Base-by-base conservation (phyloP, 2,888 invertebrate genomes). In the Slavum lentiscoides region DNA sequence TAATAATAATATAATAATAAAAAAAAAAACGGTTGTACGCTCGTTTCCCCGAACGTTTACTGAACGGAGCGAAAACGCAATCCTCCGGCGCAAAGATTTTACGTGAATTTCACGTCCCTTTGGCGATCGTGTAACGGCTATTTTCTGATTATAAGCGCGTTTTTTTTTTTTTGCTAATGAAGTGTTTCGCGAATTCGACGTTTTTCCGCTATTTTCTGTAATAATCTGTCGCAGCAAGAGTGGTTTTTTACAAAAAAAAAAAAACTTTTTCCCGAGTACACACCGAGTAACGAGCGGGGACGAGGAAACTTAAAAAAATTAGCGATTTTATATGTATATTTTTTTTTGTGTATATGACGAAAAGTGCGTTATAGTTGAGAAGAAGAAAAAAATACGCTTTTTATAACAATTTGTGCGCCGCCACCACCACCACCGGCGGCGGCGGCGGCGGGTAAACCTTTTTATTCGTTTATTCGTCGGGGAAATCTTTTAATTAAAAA, bases 401-500 rank as follows among this genome's bases (percentile, higher is more conserved):
- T 30, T 30, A 30, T n/a, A n/a, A n/a, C n/a, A n/a, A n/a, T n/a
- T n/a, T n/a, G n/a, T n/a, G n/a, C n/a, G n/a, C n/a, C n/a, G n/a
- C n/a, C n/a, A n/a, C n/a, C n/a, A n/a, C n/a, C 30, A 30, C 30
- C 4, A 30, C 30, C 30, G 21, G 19, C 43, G 8, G 43, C 53
- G 30, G n/a, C 37, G 55, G 21, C n/a, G n/a, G n/a, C n/a, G n/a
- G 37, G 19, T 37, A 4, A 37, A 37, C 69, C 58, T 15, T 64
- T 74, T 39, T 74, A 55, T 74, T 74, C 64, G 23, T 55, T 64
- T 15, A n/a, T 17, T 55, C 55, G 66, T 58, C 55, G 21, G 55
- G 21, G 55, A 74, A 74, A 66, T 74, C 74, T 37, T 74, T 74
- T 74, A 74, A 74, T 74, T 74, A 66, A 74, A 74, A 30, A 74